Evolutionary conservation across 2,888 invertebrate genomes (phyloP), one percentile per base, ranked within the genome.

Genomic region (Pyrgus malvae): DNA sequence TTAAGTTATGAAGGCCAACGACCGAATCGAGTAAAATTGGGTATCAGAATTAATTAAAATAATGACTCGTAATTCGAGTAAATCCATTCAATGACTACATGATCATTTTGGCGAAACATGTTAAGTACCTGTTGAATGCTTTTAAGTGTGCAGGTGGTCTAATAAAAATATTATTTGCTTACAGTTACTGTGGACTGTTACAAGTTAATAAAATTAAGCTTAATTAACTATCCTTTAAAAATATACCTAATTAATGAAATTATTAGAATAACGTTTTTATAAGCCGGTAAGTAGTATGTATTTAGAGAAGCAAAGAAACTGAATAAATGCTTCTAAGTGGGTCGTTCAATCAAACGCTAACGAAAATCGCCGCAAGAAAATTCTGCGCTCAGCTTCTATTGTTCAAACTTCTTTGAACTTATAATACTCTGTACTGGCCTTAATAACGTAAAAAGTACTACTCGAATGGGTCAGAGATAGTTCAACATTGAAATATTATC

Each of bases 401-500:
- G n/a, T n/a, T n/a, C 25, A 8, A 8, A 14, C 23, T 41, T 40
- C 21, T 12, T 41, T 41, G 41, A 14, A 14, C 25, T 8, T 9
- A 25, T 25, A 41, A 25, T 23, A 25, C 12, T 40, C 8, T 3
- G 23, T 25, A 8, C 8, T 8, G 3, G 16, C 14, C 21, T 16
- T 8, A 37, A 12, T 37, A 16, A 48, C 37, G 33, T 50, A 42
- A 49, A 50, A 50, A 53, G 45, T 35, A 44, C 8, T 17, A 14
- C 16, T 44, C 44, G 45, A 38, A 27, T 38, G 35, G 55, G 49
- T 58, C 48, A 56, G 23, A 56, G 58, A 60, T 54, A 60, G 45
- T 45, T 45, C 49, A 48, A 56, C 55, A 57, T 60, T 60, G 57
- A 58, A 58, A 60, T 60, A 58, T 58, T 58, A 58, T 55, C 54